A percentile compares a stretch with the other conserved stretches of the same genome.
Evolutionary conservation across 2,797 vertebrate species (phyloP).

Genomic region (Sparidentex hasta): DNA sequence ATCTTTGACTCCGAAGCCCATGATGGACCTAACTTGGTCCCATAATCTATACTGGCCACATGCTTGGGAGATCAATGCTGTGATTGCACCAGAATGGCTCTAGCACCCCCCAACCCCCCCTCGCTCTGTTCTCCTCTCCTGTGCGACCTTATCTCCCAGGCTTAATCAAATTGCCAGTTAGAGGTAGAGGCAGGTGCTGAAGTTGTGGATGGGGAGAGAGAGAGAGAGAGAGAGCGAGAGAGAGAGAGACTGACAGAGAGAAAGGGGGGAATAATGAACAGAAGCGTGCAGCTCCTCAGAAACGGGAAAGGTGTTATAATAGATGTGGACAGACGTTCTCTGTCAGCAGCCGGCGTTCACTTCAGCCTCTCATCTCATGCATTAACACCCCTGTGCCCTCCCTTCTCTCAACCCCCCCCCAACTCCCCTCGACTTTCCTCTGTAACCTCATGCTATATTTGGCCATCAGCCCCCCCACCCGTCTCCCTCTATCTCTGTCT

Average conservation of each 20-base stretch:
- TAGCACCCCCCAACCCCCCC: slow-evolving; percentile 14
- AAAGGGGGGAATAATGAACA: slow-evolving; percentile 71
- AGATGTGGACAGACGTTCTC: slow-evolving; percentile 79
- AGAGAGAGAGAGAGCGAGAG: too few species aligned
- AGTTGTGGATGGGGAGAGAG: slow-evolving; percentile 61
- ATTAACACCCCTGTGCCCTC: slow-evolving; percentile 57
- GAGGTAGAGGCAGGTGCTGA: slow-evolving; percentile 68
- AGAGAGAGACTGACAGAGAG: slow-evolving; percentile 26
- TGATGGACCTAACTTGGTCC: slow-evolving; percentile 66
- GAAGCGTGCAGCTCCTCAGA: slow-evolving; percentile 49
- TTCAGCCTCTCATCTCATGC: slow-evolving; percentile 77
- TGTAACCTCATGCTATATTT: slow-evolving; percentile 65
- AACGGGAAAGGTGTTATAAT: slow-evolving; percentile 78
- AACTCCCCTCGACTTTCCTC: slow-evolving; percentile 34
- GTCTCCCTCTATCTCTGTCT: slow-evolving; percentile 28
- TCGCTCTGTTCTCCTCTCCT: slow-evolving; percentile 41
- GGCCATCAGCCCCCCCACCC: slow-evolving; percentile 14
- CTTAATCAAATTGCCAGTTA: slow-evolving; percentile 83
- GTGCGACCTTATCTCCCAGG: slow-evolving; percentile 76
- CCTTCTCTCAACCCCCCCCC: not conserved
- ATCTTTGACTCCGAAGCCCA: slow-evolving; percentile 62
- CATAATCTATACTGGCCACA: slow-evolving; percentile 79
- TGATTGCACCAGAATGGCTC: slow-evolving; percentile 75
- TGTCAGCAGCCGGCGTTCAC: slow-evolving; percentile 74
- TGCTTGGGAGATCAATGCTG: slow-evolving; percentile 78